Evolutionary conservation across 2,113 vertebrate genomes (phyloP).

Genomic region (Percina caprodes): DNA sequence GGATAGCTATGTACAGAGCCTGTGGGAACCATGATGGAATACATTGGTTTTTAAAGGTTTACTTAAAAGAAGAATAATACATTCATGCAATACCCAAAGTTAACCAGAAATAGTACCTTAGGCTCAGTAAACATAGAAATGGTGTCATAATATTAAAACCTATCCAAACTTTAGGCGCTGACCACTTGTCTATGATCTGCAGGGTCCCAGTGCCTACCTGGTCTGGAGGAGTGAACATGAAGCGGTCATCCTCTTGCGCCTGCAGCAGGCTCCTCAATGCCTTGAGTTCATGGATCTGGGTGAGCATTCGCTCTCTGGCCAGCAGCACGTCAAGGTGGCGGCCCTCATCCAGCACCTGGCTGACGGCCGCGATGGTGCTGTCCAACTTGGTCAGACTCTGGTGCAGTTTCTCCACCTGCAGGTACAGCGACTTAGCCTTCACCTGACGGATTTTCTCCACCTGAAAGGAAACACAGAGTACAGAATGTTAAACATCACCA

Average conservation of each 20-base stretch:
- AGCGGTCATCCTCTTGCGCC: slow-evolving; percentile 95
- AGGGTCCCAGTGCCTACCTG: slow-evolving; percentile 73
- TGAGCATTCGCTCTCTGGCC: slow-evolving; percentile 95
- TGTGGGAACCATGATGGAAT: slow-evolving; percentile 30
- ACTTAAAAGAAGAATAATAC: no score
- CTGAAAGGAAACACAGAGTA: slow-evolving; percentile 71
- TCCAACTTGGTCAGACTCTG: slow-evolving; percentile 96
- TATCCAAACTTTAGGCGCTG: background rate
- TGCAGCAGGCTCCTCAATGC: slow-evolving; percentile 91
- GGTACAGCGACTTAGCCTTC: slow-evolving; percentile 97
- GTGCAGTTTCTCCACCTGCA: slow-evolving; percentile 97
- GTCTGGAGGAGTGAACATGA: slow-evolving; percentile 97
- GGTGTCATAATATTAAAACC: background rate
- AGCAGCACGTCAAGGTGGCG: slow-evolving; percentile 93
- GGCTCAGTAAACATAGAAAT: background rate
- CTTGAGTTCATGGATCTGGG: slow-evolving; percentile 98
- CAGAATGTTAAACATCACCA: background rate
- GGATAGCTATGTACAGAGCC: slow-evolving; percentile 92
- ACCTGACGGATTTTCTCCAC: slow-evolving; percentile 99
- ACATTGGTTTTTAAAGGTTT: slow-evolving; percentile 1
- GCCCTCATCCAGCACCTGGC: slow-evolving; percentile 96
- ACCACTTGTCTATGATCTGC: no score
- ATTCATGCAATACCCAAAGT: background rate
- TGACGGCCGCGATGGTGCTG: slow-evolving; percentile 94
- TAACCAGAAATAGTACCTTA: background rate